A percentile compares a stretch with the other conserved stretches of the same genome.
These are phyloP conservation scores for Anisognathus igniventris DNA, from an alignment of 2,797 vertebrate species.

Conservation along the genomic window DNA sequence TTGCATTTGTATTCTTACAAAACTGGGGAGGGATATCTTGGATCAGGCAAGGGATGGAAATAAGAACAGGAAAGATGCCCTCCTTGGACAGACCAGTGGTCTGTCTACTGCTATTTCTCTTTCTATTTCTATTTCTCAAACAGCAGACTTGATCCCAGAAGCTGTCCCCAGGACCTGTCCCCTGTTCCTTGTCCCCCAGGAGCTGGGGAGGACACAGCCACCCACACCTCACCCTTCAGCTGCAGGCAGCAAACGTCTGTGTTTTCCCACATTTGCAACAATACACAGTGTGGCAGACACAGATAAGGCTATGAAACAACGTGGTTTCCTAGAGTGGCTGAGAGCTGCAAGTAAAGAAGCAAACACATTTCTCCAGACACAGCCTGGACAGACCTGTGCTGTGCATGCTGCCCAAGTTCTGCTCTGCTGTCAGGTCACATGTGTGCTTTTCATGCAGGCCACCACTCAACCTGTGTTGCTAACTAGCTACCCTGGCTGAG, in stretches of 20 bases:
- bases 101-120: not conserved
- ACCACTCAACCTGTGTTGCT: fast-evolving
- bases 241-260: not conserved
- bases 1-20: not conserved
- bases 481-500: not conserved
- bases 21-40: not conserved
- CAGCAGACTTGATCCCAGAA: not conserved
- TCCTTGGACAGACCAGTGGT: not conserved
- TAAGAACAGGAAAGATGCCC: not conserved
- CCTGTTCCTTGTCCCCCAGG: no score
- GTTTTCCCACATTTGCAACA: not conserved
- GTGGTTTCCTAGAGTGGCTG: not conserved
- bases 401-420: not conserved
- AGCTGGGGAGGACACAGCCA: not conserved
- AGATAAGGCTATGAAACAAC: not conserved
- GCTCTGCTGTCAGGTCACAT: not conserved
- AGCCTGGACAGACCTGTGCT: not conserved
- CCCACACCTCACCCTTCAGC: not conserved
- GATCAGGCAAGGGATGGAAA: not conserved
- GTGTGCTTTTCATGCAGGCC: fast-evolving
- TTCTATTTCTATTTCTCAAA: not conserved
- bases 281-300: not conserved
- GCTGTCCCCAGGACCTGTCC: no score
- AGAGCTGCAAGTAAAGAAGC: not conserved
- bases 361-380: not conserved